Conservation (phyloP, 2,113 vertebrate genomes). For the Poicephalus gulielmi region DNA sequence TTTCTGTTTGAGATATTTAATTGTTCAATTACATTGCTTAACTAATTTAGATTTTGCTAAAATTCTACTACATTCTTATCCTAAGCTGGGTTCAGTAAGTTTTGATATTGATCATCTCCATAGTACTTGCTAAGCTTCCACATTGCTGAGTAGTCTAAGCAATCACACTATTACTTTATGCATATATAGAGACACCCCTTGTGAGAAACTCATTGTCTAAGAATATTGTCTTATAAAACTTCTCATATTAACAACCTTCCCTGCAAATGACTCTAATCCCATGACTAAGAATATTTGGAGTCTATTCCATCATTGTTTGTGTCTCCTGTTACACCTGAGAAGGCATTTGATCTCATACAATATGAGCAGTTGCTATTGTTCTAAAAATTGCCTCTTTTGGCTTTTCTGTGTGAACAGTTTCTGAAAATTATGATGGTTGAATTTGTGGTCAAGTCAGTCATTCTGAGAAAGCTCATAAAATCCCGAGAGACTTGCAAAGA, state of each 20-base stretch:
- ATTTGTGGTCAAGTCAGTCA: slow-evolving; percentile 27
- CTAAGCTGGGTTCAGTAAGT: background rate
- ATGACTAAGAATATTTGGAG: background rate
- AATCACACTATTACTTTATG: background rate
- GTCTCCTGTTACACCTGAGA: slow-evolving; percentile 44
- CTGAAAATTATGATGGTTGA: slow-evolving; percentile 22
- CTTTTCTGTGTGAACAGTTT: slow-evolving; percentile 22
- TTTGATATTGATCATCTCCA: background rate
- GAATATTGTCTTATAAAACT: background rate
- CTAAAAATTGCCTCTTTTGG: slow-evolving; percentile 10
- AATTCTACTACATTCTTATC: background rate
- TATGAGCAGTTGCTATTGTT: slow-evolving; percentile 2
- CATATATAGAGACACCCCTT: background rate
- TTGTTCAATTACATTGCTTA: background rate
- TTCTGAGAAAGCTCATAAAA: slow-evolving; percentile 57
- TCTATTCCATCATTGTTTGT: slow-evolving; percentile 6
- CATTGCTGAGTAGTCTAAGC: background rate
- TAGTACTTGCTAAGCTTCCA: background rate
- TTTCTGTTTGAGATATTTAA: background rate
- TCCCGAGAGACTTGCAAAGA: slow-evolving; percentile 56
- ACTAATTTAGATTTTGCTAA: background rate
- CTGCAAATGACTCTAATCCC: background rate
- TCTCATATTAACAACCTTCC: background rate
- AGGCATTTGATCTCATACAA: slow-evolving; percentile 25
- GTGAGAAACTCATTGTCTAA: background rate